Conservation (phyloP, 2,797 vertebrate genomes). For the Ibycter americanus region DNA sequence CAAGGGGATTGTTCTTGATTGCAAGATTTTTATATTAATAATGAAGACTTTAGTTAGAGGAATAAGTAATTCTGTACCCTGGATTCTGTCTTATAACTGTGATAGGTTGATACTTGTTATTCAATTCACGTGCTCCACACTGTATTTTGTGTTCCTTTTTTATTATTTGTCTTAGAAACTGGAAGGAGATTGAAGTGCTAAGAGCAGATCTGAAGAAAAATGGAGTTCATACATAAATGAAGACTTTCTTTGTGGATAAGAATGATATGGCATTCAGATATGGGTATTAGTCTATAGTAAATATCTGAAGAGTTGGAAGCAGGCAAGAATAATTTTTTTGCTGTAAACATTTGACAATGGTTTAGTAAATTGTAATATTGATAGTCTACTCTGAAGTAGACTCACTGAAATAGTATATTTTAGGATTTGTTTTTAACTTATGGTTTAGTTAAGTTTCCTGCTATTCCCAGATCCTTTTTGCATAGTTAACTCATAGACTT, state of each 20-base stretch:
- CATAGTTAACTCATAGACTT: slow-evolving; percentile 57
- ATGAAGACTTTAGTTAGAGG: neutral
- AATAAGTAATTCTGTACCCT: neutral
- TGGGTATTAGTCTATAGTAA: neutral
- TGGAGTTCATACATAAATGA: neutral
- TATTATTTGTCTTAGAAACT: slow-evolving; percentile 4
- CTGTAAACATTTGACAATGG: slow-evolving; percentile 1
- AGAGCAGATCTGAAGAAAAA: neutral
- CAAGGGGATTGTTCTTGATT: neutral
- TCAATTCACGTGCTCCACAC: neutral
- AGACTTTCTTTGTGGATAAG: neutral
- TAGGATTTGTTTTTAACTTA: slow-evolving; percentile 23
- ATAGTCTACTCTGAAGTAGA: slow-evolving; percentile 19
- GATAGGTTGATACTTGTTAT: neutral
- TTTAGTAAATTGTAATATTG: slow-evolving; percentile 32
- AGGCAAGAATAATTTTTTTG: neutral
- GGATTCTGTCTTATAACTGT: neutral
- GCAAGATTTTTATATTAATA: neutral
- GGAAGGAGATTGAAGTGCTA: neutral
- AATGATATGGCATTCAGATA: neutral
- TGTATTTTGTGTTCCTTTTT: neutral
- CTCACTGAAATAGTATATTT: neutral
- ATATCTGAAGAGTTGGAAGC: neutral
- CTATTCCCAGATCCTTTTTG: slow-evolving; percentile 46
- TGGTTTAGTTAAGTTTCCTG: slow-evolving; percentile 23